A percentile compares a stretch with the other conserved stretches of the same genome.
Evolutionary conservation across 2,797 vertebrate genomes (phyloP).

Genomic region (Cossypha heuglini): DNA sequence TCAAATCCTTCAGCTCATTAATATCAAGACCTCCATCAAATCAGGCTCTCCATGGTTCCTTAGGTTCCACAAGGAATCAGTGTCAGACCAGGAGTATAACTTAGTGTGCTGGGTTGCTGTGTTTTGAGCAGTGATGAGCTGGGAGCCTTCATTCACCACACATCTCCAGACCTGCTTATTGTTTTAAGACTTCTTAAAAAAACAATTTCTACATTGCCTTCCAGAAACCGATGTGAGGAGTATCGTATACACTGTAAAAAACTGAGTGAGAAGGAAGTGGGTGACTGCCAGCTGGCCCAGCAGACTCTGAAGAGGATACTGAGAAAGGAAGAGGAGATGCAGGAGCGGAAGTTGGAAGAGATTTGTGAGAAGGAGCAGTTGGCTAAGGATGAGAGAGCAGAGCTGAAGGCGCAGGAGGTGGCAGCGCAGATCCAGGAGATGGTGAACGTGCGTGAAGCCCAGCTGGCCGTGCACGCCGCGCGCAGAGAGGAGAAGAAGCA

Average conservation of each 20-base stretch:
- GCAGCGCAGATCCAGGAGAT: constrained; percentile 42
- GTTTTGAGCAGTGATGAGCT: background rate
- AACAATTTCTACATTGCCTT: background rate
- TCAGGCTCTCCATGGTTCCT: background rate
- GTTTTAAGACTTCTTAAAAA: background rate
- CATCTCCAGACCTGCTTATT: background rate
- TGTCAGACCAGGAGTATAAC: background rate
- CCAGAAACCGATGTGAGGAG: constrained; percentile 76
- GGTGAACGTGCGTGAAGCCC: constrained; percentile 59
- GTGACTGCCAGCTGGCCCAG: constrained; percentile 78
- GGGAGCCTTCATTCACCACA: background rate
- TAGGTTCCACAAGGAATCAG: background rate
- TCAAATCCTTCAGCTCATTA: background rate
- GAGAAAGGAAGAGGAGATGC: constrained; percentile 62
- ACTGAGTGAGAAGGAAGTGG: constrained; percentile 65
- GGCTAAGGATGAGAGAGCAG: constrained; percentile 78
- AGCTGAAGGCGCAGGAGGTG: background rate
- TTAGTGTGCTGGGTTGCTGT: background rate
- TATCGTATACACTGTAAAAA: constrained; percentile 58
- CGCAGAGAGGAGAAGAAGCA: constrained; percentile 51
- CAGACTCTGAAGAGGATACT: constrained; percentile 69
- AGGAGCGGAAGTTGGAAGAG: constrained; percentile 76
- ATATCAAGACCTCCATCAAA: background rate
- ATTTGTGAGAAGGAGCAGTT: constrained; percentile 82
- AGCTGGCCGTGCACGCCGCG: constrained; percentile 68